Evolutionary conservation across 2,113 vertebrate genomes (phyloP).

Genomic region (Nerophis lumbriciformis): DNA sequence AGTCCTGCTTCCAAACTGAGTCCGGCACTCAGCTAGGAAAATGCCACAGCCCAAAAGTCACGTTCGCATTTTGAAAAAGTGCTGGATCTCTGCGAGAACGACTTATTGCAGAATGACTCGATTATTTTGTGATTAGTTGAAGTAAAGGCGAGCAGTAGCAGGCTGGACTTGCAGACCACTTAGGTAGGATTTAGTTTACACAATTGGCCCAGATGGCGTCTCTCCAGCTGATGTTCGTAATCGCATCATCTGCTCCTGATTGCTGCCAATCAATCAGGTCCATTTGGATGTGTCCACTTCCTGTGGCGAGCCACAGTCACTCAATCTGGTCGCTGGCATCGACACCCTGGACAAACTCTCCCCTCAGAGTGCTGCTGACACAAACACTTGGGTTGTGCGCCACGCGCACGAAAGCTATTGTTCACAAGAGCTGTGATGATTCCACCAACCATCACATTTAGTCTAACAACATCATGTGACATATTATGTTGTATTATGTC

Average conservation of each 20-base stretch:
- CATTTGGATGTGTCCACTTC: slow-evolving; percentile 43
- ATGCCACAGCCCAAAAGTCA: slow-evolving; percentile 22
- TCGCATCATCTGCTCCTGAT: slow-evolving; percentile 52
- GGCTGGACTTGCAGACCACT: slow-evolving; percentile 19
- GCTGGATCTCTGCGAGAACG: no score
- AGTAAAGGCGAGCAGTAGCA: neutral
- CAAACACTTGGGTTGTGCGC: no score
- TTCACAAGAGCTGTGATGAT: neutral
- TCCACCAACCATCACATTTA: no score
- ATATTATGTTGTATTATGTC: no score
- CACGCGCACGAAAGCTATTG: neutral
- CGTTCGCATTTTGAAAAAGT: neutral
- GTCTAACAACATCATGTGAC: no score
- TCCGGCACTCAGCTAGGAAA: neutral
- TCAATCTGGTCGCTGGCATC: slow-evolving; percentile 15
- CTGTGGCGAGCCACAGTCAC: slow-evolving; percentile 30
- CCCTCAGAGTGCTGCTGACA: no score
- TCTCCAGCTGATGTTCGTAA: slow-evolving; percentile 41
- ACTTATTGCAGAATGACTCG: slow-evolving; percentile 20
- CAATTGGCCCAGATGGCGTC: slow-evolving; percentile 43
- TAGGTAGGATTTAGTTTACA: slow-evolving; percentile 32
- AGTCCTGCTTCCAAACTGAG: neutral
- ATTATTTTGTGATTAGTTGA: slow-evolving; percentile 29
- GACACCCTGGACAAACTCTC: no score
- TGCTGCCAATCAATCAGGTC: slow-evolving; percentile 51